Base-by-base conservation (phyloP, 2,797 vertebrate genomes). In the Pangasius sanitwongsei region DNA sequence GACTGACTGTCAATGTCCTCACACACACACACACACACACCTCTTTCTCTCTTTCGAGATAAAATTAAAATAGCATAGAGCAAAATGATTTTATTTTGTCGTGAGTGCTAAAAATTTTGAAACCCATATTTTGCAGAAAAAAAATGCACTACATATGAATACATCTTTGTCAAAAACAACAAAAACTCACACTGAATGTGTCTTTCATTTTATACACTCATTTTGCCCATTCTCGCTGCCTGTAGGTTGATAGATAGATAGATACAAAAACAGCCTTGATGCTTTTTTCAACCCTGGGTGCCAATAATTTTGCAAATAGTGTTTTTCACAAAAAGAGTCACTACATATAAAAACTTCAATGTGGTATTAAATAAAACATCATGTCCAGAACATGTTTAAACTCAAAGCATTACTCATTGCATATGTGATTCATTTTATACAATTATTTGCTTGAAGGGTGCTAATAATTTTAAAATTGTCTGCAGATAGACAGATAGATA, bases 1-100 rank as follows among this genome's bases (percentile, higher is more conserved):
- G 55, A 72, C 70, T 85, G 77, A 82, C 31, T 41, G 13, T 57
- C 48, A 86, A 92, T 93, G 80, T 90, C 93, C 94, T 94, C 93
- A 89, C 90, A 92, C 90, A 92, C 92, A 92, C 91, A 92, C 18
- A n/a, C 74, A 72, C 18, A 37, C 34, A 20, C 34, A 34, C n/a
- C 53, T 34, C 8, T 80, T 55, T 80, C 50, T 9, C n/a, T 55
- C 9, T 28, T 44, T 74, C 9, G 0, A 74, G 20, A 44, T 23
- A 9, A 11, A 44, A 41, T 74, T 25, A 41, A 25, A 48, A 12
- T 41, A 74, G 1, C 3, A 74, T 8, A 28, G 41, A 8, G 2
- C 67, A 72, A 41, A 41, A 44, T 41, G 18, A 74, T 41, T 23
- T 44, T 4, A 23, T 74, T 74, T 20, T 11, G 0, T 20, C 8